Percentiles rank a stretch among this genome's conserved stretches.
These are phyloP conservation scores for Luffia ferchaultella DNA, from an alignment of 2,888 invertebrate genomes.

Conservation along the genomic window DNA sequence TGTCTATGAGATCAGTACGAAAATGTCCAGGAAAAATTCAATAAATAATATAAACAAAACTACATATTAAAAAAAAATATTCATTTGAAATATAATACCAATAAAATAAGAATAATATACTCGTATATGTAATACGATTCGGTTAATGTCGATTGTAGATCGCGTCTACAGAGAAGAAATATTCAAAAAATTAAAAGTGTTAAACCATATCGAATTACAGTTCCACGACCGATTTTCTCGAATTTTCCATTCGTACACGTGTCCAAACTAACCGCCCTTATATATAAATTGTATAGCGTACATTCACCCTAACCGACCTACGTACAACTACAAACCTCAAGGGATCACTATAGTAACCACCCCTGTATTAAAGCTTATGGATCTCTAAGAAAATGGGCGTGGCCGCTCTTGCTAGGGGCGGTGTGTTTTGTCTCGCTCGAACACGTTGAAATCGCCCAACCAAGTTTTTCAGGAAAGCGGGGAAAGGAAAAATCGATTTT, in stretches of 20 bases:
- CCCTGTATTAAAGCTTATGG: slow-evolving; percentile 6
- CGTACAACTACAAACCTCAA: not conserved
- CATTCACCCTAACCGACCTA: not conserved
- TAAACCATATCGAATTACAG: no score
- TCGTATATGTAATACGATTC: no score
- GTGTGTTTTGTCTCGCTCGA: not conserved
- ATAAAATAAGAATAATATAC: no score
- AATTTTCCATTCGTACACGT: not conserved
- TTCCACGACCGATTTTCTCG: not conserved
- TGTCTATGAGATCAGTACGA: no score
- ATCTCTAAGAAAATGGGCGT: slow-evolving; percentile 7
- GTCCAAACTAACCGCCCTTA: not conserved
- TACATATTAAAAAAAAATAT: no score
- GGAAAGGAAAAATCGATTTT: not conserved
- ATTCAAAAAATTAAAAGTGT: no score
- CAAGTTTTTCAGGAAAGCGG: not conserved
- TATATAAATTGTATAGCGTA: not conserved
- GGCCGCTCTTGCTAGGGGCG: slow-evolving; percentile 1
- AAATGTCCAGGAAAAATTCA: no score
- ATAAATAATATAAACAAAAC: no score
- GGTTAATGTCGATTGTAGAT: no score
- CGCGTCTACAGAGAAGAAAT: no score
- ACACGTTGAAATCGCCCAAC: not conserved
- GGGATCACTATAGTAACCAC: slow-evolving; percentile 1
- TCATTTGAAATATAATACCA: no score